Evolutionary conservation across 2,113 vertebrate genomes (phyloP), one percentile per base, ranked within the genome.

Genomic region (Rhinopomastus cyanomelas): DNA sequence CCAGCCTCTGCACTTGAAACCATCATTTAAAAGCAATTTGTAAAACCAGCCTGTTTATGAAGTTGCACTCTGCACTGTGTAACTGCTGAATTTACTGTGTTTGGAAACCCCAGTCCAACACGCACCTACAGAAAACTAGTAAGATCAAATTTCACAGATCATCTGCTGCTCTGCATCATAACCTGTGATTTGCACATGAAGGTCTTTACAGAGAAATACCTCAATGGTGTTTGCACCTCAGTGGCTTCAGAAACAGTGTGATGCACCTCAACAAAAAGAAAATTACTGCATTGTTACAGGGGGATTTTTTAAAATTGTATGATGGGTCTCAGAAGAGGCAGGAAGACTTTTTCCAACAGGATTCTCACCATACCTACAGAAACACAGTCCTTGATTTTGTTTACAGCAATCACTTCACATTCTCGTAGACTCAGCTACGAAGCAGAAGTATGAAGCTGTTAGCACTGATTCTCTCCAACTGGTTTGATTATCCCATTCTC

Each of bases 1-100:
- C 55, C 32, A 90, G 69, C 34, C 10, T 49, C 56, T 75, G 68
- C 56, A 62, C 90, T 30, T 85, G 74, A 89, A 94, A 44, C 14
- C 23, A 71, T 15, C 61, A 91, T 80, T 76, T 74, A 69, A 92
- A 96, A 92, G 23, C 20, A 90, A 95, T 87, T 78, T 92, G 59
- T 65, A 92, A 92, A 96, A 92, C 64, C 51, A 86, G 68, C 42
- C 71, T 72, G 72, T 78, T 86, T 72, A 84, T 67, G 57, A 78
- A 86, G 57, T 25, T 77, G 30, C n/a, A 87, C 57, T n/a, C 46
- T 76, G 21, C 62, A 88, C 30, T 42, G 78, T 20, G 32, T 37
- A 95, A 88, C 62, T 53, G n/a, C 49, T 89, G 71, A 71, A 80
- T 59, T 88, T 46, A 86, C 46, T 77, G 48, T 76, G 67, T 59